Conservation (phyloP, 2,797 vertebrate genomes). For the Tragelaphus oryx region DNA sequence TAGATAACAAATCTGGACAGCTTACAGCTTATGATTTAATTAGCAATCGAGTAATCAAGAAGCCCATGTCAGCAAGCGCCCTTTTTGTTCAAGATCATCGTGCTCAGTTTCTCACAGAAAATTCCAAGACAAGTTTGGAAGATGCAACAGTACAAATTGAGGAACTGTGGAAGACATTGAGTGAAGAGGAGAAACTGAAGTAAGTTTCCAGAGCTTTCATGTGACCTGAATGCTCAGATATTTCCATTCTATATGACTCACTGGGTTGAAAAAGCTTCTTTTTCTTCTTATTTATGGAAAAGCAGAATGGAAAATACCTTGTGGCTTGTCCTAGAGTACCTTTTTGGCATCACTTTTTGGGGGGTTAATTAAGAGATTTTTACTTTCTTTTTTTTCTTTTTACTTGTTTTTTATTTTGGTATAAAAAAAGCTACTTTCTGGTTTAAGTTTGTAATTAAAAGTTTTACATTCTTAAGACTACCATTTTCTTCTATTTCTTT, state of each 20-base stretch:
- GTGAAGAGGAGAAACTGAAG: slow-evolving; percentile 89
- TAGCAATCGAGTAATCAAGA: slow-evolving; percentile 85
- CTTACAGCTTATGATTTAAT: slow-evolving; percentile 93
- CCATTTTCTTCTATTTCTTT: not conserved
- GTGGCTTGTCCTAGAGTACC: slow-evolving; percentile 66
- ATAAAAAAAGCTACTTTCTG: slow-evolving; percentile 66
- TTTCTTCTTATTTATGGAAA: slow-evolving; percentile 76
- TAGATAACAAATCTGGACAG: slow-evolving; percentile 87
- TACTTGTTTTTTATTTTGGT: slow-evolving; percentile 72
- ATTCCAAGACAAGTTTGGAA: slow-evolving; percentile 85
- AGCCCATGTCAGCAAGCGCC: slow-evolving; percentile 86
- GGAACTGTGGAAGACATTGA: slow-evolving; percentile 91
- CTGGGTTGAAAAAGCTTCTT: slow-evolving; percentile 55
- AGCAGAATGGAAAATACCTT: slow-evolving; percentile 78
- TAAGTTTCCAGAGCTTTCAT: slow-evolving; percentile 89
- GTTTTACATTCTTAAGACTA: slow-evolving; percentile 74
- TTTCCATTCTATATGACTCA: slow-evolving; percentile 86
- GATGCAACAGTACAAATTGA: slow-evolving; percentile 84
- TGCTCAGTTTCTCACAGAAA: slow-evolving; percentile 85
- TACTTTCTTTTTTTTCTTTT: slow-evolving; percentile 59
- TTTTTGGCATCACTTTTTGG: slow-evolving; percentile 64
- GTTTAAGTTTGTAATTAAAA: slow-evolving; percentile 56
- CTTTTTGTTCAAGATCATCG: slow-evolving; percentile 89
- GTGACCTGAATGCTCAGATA: slow-evolving; percentile 72
- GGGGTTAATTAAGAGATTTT: not conserved